Evolutionary conservation across 2,797 vertebrate species (phyloP).

Genomic region (Protonibea diacanthus): DNA sequence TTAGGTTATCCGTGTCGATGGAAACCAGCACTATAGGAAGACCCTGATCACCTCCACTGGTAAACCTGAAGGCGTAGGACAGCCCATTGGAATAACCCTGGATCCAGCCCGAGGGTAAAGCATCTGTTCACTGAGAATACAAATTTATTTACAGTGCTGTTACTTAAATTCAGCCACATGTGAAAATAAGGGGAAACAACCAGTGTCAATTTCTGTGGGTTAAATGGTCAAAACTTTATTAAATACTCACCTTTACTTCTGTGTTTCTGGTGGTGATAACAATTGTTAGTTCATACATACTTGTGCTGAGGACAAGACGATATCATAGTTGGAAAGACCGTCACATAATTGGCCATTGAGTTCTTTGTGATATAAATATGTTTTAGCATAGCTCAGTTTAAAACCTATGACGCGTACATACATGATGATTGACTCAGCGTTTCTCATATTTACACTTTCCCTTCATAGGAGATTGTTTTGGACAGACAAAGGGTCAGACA

Average conservation of each 20-base stretch:
- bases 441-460: constrained; percentile 13
- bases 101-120: constrained; percentile 84
- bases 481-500: constrained; percentile 82
- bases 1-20: constrained; percentile 86
- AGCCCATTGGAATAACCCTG: constrained; percentile 80
- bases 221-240: neutral
- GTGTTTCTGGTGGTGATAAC: neutral
- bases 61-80: constrained; percentile 80
- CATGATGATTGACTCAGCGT: neutral
- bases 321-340: neutral
- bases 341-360: neutral
- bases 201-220: neutral
- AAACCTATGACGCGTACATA: neutral
- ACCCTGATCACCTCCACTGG: constrained; percentile 81
- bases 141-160: neutral
- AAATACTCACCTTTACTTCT: neutral
- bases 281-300: neutral
- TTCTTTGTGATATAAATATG: too few relatives aligned
- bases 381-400: neutral
- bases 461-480: constrained; percentile 82
- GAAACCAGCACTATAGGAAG: constrained; percentile 79
- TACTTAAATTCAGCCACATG: neutral
- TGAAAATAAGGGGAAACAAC: neutral
- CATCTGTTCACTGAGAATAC: neutral
- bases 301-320: neutral